Percentiles rank a stretch among this genome's conserved stretches.
Conservation (phyloP, 2,113 vertebrate species). For the Corythoichthys intestinalis region DNA sequence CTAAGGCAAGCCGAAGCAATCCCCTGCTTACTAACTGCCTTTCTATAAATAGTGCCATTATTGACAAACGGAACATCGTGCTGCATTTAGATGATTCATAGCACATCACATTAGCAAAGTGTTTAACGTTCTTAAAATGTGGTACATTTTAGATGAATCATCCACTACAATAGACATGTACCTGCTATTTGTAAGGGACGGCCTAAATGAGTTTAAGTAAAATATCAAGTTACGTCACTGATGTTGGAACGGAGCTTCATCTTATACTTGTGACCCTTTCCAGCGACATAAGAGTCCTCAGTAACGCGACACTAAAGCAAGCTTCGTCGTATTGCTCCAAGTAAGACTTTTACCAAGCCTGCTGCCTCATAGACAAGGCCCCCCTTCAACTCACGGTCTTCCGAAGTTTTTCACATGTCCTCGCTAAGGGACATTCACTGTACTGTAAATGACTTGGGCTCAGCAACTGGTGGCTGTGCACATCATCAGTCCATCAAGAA, state of each 20-base stretch:
- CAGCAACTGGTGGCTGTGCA: not conserved
- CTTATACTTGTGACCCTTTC: not conserved
- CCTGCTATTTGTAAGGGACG: too few species aligned
- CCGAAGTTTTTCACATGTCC: slow-evolving; percentile 55
- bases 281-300: slow-evolving; percentile 16
- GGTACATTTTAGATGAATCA: too few species aligned
- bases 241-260: too few species aligned
- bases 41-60: not conserved
- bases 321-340: slow-evolving; percentile 37
- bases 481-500: not conserved
- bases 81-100: not conserved
- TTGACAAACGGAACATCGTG: not conserved
- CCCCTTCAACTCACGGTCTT: slow-evolving; percentile 33
- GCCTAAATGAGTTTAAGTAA: too few species aligned
- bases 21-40: not conserved
- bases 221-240: too few species aligned
- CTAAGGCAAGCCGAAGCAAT: not conserved
- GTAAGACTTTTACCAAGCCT: slow-evolving; percentile 31
- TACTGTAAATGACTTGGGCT: slow-evolving; percentile 34
- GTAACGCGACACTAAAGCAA: slow-evolving; percentile 29
- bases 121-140: not conserved
- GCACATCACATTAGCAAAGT: not conserved
- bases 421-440: slow-evolving; percentile 42
- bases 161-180: too few species aligned
- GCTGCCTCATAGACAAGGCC: slow-evolving; percentile 40